Base-by-base conservation (phyloP, 2,888 invertebrate genomes). In the Pterostichus niger region DNA sequence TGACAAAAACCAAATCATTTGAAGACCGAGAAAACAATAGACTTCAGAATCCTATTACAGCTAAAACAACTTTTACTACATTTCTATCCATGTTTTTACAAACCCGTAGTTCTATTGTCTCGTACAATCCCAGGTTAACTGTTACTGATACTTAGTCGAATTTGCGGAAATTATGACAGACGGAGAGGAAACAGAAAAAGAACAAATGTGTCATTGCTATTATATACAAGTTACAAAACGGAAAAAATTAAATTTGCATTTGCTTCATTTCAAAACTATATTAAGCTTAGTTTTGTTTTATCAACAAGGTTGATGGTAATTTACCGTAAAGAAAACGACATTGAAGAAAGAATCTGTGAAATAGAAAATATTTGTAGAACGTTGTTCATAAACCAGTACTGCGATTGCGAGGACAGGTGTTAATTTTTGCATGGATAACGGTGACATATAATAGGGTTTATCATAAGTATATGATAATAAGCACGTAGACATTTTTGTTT, bases 151-250 rank as follows among this genome's bases (percentile, higher is more conserved):
- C 49, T 49, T 49, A 49, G n/a, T 4, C 49, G 35, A 10, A 64
- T 64, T 64, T 64, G n/a, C 64, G 64, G 64, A 64, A 64, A 64
- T 64, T 64, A 33, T 64, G 64, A 64, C 64, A 64, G 64, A 64
- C 11, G 24, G 64, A 64, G 11, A 64, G 64, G 35, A 64, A 64
- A 40, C 64, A 13, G 35, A 33, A 56, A 64, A 64, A 64, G 64
- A 64, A 24, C 24, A 24, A 24, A 64, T 64, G 33, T 33, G 35
- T 35, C 64, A 64, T n/a, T 33, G 64, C 33, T 33, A 64, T 64
- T 64, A 64, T 64, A 33, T 64, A 40, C 64, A 13, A 64, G n/a
- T 64, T 64, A 64, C 59, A 64, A 35, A 11, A 40, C 7, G 5
- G 31, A 64, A 64, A 64, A 64, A 64, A 64, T 64, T 64, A 64